Evolutionary conservation across 2,113 vertebrate genomes (phyloP).

Genomic region (Phylloscopus trochiloides): DNA sequence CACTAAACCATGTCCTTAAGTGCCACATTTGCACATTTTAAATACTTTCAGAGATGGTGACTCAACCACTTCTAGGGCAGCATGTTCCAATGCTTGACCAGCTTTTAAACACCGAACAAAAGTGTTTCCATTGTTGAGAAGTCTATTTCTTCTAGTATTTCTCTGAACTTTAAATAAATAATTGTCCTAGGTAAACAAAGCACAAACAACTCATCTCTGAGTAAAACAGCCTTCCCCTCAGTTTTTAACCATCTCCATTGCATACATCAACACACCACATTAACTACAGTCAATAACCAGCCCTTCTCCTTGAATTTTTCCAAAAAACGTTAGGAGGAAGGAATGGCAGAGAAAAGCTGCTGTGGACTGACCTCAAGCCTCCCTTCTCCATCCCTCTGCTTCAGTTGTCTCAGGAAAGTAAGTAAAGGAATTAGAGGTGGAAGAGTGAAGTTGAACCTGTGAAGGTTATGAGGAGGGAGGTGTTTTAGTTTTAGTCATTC

Average conservation of each 20-base stretch:
- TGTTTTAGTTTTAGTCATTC: background rate
- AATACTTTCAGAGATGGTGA: background rate
- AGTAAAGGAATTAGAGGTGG: background rate
- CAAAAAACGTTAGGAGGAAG: background rate
- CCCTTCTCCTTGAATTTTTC: background rate
- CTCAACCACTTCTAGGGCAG: background rate
- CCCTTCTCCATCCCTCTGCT: background rate
- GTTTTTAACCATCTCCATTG: background rate
- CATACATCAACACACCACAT: background rate
- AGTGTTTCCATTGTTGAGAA: background rate
- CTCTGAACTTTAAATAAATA: background rate
- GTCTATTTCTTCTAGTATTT: background rate
- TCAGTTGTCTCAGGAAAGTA: background rate
- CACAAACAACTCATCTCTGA: background rate
- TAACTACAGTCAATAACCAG: background rate
- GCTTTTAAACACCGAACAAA: background rate
- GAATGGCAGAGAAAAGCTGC: background rate
- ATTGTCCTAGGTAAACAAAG: background rate
- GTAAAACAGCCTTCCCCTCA: background rate
- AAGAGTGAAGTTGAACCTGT: background rate
- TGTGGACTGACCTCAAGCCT: background rate
- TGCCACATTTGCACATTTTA: background rate
- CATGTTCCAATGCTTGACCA: background rate
- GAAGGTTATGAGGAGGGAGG: rapidly evolving
- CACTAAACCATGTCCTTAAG: background rate